Evolutionary conservation across 2,888 invertebrate genomes (phyloP).

Genomic region (Nasonovia ribisnigri): DNA sequence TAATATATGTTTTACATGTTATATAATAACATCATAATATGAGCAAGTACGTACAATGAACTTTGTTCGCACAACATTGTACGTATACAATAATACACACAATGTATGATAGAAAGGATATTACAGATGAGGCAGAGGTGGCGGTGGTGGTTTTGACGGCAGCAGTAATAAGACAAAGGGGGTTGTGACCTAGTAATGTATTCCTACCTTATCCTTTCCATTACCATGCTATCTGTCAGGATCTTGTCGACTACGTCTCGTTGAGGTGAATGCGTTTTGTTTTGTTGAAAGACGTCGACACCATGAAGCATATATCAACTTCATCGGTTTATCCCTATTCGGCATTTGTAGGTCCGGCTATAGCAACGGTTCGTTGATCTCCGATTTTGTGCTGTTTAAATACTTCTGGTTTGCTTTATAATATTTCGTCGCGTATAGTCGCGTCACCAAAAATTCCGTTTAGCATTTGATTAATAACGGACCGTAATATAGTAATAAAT

Average conservation of each 20-base stretch:
- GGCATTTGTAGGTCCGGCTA: not conserved
- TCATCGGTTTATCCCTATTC: conserved; percentile 11
- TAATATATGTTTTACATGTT: not conserved
- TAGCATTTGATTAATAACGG: not conserved
- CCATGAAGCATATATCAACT: not conserved
- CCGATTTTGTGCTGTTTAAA: not conserved
- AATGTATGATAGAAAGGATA: not conserved
- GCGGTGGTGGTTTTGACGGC: not conserved
- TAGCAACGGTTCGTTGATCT: not conserved
- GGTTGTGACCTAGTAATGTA: not conserved
- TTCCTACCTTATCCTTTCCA: conserved; percentile 25
- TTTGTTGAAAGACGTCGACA: conserved; percentile 1
- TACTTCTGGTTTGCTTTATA: not conserved
- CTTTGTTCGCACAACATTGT: not conserved
- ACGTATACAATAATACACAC: not conserved
- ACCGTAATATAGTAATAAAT: not conserved
- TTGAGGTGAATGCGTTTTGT: conserved; percentile 29
- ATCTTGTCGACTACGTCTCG: conserved; percentile 16
- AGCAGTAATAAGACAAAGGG: not conserved
- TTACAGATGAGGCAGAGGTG: not conserved
- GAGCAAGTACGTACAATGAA: not conserved
- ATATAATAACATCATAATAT: not conserved
- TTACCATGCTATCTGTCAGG: conserved; percentile 13
- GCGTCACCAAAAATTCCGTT: not conserved
- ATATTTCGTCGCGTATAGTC: not conserved